Conservation (phyloP, 2,113 vertebrate species). For the Tetraodon nigroviridis region DNA sequence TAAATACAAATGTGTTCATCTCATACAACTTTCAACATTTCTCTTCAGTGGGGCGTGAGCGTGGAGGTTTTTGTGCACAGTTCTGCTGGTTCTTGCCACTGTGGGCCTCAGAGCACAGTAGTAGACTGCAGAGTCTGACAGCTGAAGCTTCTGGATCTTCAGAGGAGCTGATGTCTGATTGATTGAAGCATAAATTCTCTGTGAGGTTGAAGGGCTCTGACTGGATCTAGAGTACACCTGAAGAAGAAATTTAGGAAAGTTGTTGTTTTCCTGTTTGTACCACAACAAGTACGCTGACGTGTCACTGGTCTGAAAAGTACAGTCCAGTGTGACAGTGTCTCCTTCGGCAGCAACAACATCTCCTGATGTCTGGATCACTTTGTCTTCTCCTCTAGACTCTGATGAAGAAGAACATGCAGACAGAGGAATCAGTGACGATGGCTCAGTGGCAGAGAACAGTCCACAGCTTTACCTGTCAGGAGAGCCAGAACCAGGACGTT, state of each 20-base stretch:
- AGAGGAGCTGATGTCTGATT: constrained; percentile 8
- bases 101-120: background rate
- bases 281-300: background rate
- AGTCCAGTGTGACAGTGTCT: constrained; percentile 4
- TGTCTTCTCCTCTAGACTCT: constrained; percentile 7
- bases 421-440: background rate
- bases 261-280: constrained; percentile 14
- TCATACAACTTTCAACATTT: no score
- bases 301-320: background rate
- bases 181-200: constrained; percentile 5
- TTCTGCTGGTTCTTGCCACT: background rate
- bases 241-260: background rate
- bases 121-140: background rate
- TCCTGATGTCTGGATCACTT: background rate
- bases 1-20: no score
- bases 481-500: no score
- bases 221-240: background rate
- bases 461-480: no score
- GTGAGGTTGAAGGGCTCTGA: no score
- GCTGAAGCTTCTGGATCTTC: constrained; percentile 26
- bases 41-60: no score
- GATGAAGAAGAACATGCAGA: background rate
- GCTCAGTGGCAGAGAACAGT: no score
- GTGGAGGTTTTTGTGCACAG: background rate
- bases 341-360: constrained; percentile 9